Base-by-base conservation (phyloP, 2,113 vertebrate species). In the Bujurquina vittata region DNA sequence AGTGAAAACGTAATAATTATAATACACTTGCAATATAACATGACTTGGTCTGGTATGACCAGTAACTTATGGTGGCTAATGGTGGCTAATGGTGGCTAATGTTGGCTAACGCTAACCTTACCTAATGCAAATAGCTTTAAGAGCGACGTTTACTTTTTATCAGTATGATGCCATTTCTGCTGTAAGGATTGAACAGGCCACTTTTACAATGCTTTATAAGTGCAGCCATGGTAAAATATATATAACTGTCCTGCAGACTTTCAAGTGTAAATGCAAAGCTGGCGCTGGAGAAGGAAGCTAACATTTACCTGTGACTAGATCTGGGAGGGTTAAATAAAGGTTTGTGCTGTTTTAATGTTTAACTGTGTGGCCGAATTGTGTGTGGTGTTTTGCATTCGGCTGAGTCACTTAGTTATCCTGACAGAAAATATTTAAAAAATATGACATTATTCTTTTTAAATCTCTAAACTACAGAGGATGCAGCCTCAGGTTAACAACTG, bases 31-130 rank as follows among this genome's bases (percentile, higher is more conserved):
- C 17, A 72, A 52, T 72, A n/a, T 2, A 54, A 26, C 43, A 31
- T 31, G 29, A 52, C 17, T 72, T 72, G 26, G 43, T 72, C 65
- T 54, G 10, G 0, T 2, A 7, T 52, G 17, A 29, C 0, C 6
- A 54, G 12, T 31, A 54, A 8, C 1, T 0, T 52, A 1, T 29
- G 4, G 43, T 17, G 46, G 0, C 23, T 18, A 29, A 12, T 0
- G 43, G 10, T 49, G 29, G 15, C 49, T 69, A 29, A 29, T 29
- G 4, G 43, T 17, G 46, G 0, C 23, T 18, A 29, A 12, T 0
- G 43, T 17, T 49, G 29, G 15, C 49, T 69, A 29, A 29, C 10
- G 15, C 23, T 69, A 29, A 49, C 46, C 15, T 0, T 52, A 52
- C 31, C 65, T 52, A 52, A 72, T 31, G 43, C 43, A 20, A 52